Percentiles rank a stretch among this genome's conserved stretches.
Evolutionary conservation across 2,888 invertebrate genomes (phyloP).

Genomic region (Pardosa pseudoannulata): DNA sequence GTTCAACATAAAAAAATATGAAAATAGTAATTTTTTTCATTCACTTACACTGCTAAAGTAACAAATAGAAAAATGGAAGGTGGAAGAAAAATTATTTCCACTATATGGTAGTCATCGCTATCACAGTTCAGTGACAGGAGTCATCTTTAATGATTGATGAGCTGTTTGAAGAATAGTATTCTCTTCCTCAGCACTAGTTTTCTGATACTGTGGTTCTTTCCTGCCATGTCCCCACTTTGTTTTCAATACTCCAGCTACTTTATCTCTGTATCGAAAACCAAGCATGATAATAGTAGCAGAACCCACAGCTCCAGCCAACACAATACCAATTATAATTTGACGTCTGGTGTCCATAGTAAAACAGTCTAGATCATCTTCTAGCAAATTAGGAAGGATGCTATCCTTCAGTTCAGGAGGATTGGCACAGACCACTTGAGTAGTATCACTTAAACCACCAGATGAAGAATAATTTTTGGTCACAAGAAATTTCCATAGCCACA

Average conservation of each 20-base stretch:
- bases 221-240: constrained; percentile 67
- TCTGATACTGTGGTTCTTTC: constrained; percentile 73
- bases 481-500: constrained; percentile 82
- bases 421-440: constrained; percentile 70
- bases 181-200: constrained; percentile 72
- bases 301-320: constrained; percentile 35
- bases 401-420: constrained; percentile 61
- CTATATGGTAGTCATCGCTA: neutral
- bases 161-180: constrained; percentile 71
- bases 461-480: constrained; percentile 57
- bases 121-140: constrained; percentile 72
- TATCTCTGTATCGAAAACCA: constrained; percentile 59
- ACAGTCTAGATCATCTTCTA: constrained; percentile 69
- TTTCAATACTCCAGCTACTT: constrained; percentile 63
- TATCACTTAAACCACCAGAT: constrained; percentile 44
- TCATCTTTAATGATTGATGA: constrained; percentile 72
- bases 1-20: neutral
- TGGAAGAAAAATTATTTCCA: neutral
- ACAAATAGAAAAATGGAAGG: constrained; percentile 2
- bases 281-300: constrained; percentile 43
- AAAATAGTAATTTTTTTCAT: neutral
- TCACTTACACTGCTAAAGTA: neutral
- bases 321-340: constrained; percentile 59
- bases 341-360: constrained; percentile 53
- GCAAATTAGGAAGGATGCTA: constrained; percentile 60